Evolutionary conservation across 2,888 invertebrate genomes (phyloP), one percentile per base, ranked within the genome.

Genomic region (Allygus modestus): DNA sequence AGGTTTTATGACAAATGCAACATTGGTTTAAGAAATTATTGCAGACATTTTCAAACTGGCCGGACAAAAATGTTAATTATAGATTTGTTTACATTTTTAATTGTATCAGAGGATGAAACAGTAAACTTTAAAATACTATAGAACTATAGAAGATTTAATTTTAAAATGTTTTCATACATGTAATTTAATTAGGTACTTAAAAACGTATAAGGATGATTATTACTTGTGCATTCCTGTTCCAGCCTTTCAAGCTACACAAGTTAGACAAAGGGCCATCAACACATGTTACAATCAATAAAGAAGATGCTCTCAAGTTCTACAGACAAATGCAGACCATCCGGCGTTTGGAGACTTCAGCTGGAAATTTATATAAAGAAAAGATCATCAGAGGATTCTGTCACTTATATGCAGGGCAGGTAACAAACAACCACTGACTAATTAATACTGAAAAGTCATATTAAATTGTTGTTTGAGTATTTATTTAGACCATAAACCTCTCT

Each of bases 281-380:
- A 0, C 92, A 92, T 54, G 95, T 95, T 0, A 93, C 93, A 0
- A 89, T 98, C 58, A 95, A 94, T 1, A 92, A 95, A 86, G 96
- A 98, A 87, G 98, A 99, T 91, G 99, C 98, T 0, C 90, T 97
- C 41, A 91, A 93, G 85, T 93, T 94, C 87, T 97, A 96, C 88
- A 93, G 94, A 88, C 93, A 96, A 89, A 94, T 99, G 94, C 95
- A 96, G 88, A 93, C 94, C 0, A 94, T 99, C 87, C 93, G 99
- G 28, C 93, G 99, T 84, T 94, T 99, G 92, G 99, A 99, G 92
- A 97, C 98, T 0, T 94, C 97, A 0, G 95, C 99, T 0, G 97
- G 97, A 33, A 98, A 97, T 91, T 92, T 99, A 85, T 99, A 99
- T 91, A 99, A 99, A 90, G 98, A 98, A 90, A 99, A 99, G 92